These are phyloP conservation scores for Pipistrellus pygmaeus DNA, from an alignment of 2,797 vertebrate genomes.

Conservation along the genomic window DNA sequence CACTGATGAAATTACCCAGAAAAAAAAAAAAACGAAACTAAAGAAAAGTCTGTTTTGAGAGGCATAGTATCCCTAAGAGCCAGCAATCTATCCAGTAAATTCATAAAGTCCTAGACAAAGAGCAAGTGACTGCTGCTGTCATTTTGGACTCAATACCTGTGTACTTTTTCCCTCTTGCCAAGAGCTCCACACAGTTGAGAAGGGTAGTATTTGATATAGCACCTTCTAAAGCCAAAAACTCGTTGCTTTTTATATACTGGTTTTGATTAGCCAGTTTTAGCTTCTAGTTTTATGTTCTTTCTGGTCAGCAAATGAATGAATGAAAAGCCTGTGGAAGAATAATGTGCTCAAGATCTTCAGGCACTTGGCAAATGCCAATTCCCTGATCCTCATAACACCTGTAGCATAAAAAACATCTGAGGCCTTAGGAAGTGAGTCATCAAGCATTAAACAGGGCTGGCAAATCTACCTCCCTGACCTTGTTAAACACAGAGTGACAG, in stretches of 20 bases:
- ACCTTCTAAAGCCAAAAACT: background rate
- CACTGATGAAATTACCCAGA: background rate
- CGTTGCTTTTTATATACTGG: background rate
- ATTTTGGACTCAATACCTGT: background rate
- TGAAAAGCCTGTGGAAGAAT: background rate
- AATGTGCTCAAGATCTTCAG: background rate
- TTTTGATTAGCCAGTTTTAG: background rate
- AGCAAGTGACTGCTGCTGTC: background rate
- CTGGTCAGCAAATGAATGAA: background rate
- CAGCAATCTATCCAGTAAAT: background rate
- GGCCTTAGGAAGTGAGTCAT: background rate
- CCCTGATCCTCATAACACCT: background rate
- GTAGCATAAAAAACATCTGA: background rate
- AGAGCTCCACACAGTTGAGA: background rate
- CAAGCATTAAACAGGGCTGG: background rate
- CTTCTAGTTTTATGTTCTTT: constrained; percentile 30
- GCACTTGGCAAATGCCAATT: background rate
- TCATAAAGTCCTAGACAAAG: background rate
- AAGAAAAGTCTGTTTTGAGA: constrained; percentile 45
- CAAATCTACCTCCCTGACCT: background rate
- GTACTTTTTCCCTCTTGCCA: background rate
- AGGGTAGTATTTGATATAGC: background rate
- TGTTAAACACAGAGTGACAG: background rate
- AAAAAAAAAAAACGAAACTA: constrained; percentile 47
- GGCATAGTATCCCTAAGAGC: background rate